Base-by-base conservation (phyloP, 35 echinoderm and acorn worm genomes). In the Apostichopus parvimensis region DNA sequence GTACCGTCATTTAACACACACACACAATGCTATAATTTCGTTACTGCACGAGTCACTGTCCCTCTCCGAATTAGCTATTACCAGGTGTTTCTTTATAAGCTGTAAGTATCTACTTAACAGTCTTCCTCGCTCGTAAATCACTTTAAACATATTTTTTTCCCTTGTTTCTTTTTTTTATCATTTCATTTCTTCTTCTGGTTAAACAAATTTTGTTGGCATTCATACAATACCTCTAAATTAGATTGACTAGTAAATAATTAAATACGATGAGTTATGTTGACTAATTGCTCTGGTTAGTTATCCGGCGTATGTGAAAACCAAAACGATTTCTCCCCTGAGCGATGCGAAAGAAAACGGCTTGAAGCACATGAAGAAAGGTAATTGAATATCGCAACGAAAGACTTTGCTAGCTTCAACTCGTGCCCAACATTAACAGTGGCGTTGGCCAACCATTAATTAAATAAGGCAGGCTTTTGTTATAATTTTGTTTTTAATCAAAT, bases 401-500 rank as follows among this genome's bases (percentile, higher is more conserved):
- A 12, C 58, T 61, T 61, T 12, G 58, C 58, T 61, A 61, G 12
- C 58, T 61, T 61, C 58, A 61, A 61, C 58, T 61, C 58, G 58
- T 61, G 58, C 58, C 34, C 34, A 61, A 61, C 12, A 61, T 61
- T 61, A 12, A 45, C 28, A 1, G 71, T 75, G n/a, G 71, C 71
- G 71, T 75, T 20, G 71, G 71, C 21, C 71, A 18, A 75, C 71
- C 71, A 75, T 75, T 75, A 75, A 75, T 75, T n/a, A 75, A 20
- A 75, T 75, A 75, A 75, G 71, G n/a, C 15, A 75, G 34, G 20
- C 71, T 75, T 75, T 75, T 75, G 71, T 75, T 75, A 22, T 75
- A 14, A 24, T 61, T 45, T 45, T n/a, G n/a, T 45, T 45, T 1
- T 68, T 75, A 75, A 75, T 75, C 17, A 0, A 75, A 75, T 75